A percentile compares a stretch with the other conserved stretches of the same genome.
phyloP scores from a whole-genome alignment of 2,797 vertebrate genomes.

The Bufotes viridis region DNA sequence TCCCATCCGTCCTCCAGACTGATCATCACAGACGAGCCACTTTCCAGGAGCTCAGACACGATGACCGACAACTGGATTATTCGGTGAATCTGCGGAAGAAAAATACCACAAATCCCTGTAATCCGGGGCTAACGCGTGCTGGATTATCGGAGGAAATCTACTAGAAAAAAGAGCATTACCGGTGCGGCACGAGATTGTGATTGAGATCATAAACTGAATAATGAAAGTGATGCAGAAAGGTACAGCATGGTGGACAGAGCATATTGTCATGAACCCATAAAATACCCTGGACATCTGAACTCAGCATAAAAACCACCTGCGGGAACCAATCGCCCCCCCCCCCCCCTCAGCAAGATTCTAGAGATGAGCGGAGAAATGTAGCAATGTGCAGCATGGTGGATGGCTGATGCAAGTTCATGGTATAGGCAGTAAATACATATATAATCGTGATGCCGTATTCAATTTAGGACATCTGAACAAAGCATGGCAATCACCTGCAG shows the following conservation, averaged over 20 bases:
- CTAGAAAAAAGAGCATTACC: too few species aligned
- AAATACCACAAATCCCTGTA: not conserved
- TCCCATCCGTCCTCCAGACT: conserved; percentile 99
- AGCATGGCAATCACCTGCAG: too few species aligned
- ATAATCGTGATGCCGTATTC: too few species aligned
- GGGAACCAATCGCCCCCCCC: too few species aligned
- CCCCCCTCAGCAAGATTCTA: too few species aligned
- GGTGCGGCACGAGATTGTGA: too few species aligned
- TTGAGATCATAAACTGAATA: too few species aligned
- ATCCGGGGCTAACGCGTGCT: not conserved
- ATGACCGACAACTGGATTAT: conserved; percentile 90
- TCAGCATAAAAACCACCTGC: not conserved
- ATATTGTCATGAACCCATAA: not conserved
- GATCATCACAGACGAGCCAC: conserved; percentile 92
- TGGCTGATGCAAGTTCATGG: not conserved
- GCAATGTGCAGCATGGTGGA: not conserved
- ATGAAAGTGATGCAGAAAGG: not conserved
- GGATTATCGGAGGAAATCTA: too few species aligned
- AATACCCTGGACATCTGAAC: not conserved
- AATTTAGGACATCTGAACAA: too few species aligned
- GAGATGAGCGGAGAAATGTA: too few species aligned
- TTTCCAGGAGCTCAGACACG: conserved; percentile 92
- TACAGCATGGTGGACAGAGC: not conserved
- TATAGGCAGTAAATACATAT: too few species aligned
- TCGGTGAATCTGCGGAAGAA: conserved; percentile 87